Percentiles rank a stretch among this genome's conserved stretches.
Conservation (phyloP, 1,140 invertebrate species). For the Cephus cinctus region DNA sequence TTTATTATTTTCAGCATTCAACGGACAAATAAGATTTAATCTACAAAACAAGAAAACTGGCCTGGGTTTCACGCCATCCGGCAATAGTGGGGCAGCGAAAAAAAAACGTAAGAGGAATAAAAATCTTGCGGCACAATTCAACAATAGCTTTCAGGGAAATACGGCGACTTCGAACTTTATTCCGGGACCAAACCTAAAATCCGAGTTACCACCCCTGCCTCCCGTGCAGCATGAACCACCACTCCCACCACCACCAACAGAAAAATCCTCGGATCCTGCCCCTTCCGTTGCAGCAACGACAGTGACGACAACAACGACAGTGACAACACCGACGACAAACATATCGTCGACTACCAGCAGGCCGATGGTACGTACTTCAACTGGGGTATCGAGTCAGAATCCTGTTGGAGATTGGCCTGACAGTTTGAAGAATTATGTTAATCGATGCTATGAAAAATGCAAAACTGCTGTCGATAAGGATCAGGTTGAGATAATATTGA, state of each 20-base stretch:
- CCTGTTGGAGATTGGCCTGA: slow-evolving; percentile 68
- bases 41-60: slow-evolving; percentile 60
- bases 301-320: slow-evolving; percentile 11
- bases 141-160: slow-evolving; percentile 54
- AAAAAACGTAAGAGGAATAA: slow-evolving; percentile 75
- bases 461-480: slow-evolving; percentile 85
- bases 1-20: slow-evolving; percentile 52
- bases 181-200: slow-evolving; percentile 30
- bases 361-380: slow-evolving; percentile 32
- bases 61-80: slow-evolving; percentile 48
- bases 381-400: slow-evolving; percentile 34
- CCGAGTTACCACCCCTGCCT: slow-evolving; percentile 58
- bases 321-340: too few relatives aligned
- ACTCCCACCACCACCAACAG: slow-evolving; percentile 39
- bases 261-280: slow-evolving; percentile 31
- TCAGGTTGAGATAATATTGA: slow-evolving; percentile 89
- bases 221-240: slow-evolving; percentile 51
- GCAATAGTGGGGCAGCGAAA: slow-evolving; percentile 63
- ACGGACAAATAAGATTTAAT: slow-evolving; percentile 59
- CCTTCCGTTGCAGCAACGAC: slow-evolving; percentile 16
- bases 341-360: slow-evolving; percentile 18
- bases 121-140: slow-evolving; percentile 58
- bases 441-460: slow-evolving; percentile 88
- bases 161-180: slow-evolving; percentile 33
- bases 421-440: slow-evolving; percentile 81